Evolutionary conservation across 1,140 invertebrate species (phyloP), one percentile per base, ranked within the genome.

Genomic region (Tetramorium alpestre): DNA sequence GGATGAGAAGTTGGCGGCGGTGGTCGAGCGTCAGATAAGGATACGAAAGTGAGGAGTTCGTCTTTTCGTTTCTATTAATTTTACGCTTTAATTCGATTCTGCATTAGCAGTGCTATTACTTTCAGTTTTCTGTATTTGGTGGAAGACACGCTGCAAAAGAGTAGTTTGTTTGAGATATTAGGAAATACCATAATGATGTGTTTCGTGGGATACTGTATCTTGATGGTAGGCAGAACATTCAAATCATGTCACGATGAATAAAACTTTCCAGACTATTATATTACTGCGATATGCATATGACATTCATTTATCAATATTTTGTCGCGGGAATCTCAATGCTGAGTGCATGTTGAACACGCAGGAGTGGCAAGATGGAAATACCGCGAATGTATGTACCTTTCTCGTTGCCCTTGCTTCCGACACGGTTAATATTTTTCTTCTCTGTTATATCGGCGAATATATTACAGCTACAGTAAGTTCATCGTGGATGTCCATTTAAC

Each of bases 161-260:
- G 92, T 60, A 91, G 91, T 65, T 82, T 94, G 13, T 86, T 94
- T 6, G 91, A 94, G 82, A 86, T 93, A 44, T 58, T 93, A 13
- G 92, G 92, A 6, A 93, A 91, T 56, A 94, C 92, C 0, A 76
- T 92, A 77, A 93, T 92, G 47, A 93, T 93, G 67, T 94, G 93
- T 80, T 90, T 93, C 47, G 73, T 93, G 18, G 92, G 89, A 70
- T 93, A 93, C 81, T 93, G 92, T 73, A 90, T 92, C 47, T 87
- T 93, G 28, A 91, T 85, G 89, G 93, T 92, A 90, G 54, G 85
- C 62, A 78, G 47, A 41, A 62, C 25, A 41, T 60, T 77, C 41
- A 77, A 60, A 38, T 60, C 22, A 22, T 33, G 38, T 62, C 16
- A 47, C 41, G 38, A 16, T 77, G n/a, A 62, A 77, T 62, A 16